phyloP scores from a whole-genome alignment of 2,797 vertebrate genomes.

The Remorina albescens region DNA sequence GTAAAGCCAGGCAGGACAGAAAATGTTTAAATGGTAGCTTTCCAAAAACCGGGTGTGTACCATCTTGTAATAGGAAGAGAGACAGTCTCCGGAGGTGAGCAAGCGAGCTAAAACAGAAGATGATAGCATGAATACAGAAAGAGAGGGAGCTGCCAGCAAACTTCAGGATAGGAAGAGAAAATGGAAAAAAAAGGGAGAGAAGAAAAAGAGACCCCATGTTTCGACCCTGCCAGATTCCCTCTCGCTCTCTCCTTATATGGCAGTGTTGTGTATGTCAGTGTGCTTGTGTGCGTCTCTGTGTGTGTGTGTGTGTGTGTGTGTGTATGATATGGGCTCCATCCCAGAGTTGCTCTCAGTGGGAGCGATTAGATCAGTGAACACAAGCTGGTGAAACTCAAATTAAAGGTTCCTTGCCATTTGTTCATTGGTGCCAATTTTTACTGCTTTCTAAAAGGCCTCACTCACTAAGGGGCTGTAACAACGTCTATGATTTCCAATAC shows the following conservation, averaged over 20 bases:
- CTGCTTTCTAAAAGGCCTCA: neutral
- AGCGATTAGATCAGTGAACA: slow-evolving; percentile 76
- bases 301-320: slow-evolving; percentile 38
- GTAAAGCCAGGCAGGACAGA: slow-evolving; percentile 41
- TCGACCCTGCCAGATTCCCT: slow-evolving; percentile 65
- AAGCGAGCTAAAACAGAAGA: slow-evolving; percentile 37
- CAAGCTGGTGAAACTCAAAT: slow-evolving; percentile 60
- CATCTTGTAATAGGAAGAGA: slow-evolving; percentile 16
- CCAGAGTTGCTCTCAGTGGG: slow-evolving; percentile 69
- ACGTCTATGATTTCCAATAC: neutral
- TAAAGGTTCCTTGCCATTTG: slow-evolving; percentile 36
- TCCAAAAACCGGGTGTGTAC: slow-evolving; percentile 50
- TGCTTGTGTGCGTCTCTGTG: slow-evolving; percentile 34
- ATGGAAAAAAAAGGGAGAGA: slow-evolving; percentile 44
- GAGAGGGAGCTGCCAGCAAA: slow-evolving; percentile 46
- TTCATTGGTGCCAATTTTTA: slow-evolving; percentile 10
- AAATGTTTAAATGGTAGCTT: slow-evolving; percentile 43
- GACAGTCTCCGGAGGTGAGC: slow-evolving; percentile 31
- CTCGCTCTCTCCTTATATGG: slow-evolving; percentile 86
- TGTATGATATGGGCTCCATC: slow-evolving; percentile 63
- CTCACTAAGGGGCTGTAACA: neutral
- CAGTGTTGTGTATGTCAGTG: slow-evolving; percentile 56
- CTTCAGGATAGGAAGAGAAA: slow-evolving; percentile 53
- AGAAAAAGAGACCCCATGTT: slow-evolving; percentile 70
- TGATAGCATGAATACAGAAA: slow-evolving; percentile 44